Evolutionary conservation across 2,113 vertebrate species (phyloP), one percentile per base, ranked within the genome.

Genomic region (Ageneiosus marmoratus): DNA sequence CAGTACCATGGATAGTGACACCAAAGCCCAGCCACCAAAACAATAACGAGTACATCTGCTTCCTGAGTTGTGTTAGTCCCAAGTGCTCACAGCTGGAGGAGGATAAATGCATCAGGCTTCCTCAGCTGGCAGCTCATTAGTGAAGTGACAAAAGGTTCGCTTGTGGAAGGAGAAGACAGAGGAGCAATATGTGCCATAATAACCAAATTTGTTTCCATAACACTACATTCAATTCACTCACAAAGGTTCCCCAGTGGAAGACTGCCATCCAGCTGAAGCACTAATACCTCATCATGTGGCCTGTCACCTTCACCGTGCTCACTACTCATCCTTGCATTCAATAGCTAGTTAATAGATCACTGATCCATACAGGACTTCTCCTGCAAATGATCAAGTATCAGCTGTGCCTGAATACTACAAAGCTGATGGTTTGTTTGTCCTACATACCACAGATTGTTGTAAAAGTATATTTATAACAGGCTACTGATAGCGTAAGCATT

Each of bases 11-110:
- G 55, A 78, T 34, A 78, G 55, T 55, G 34, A 18, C 34, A 3
- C 34, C 22, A 60, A 24, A 41, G 73, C 34, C 22, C 37, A 44
- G 34, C 55, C 53, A 78, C 55, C 37, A 60, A 46, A 78, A 60
- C 34, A 78, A 78, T 60, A 60, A 56, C 34, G 27, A 78, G 76
- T 78, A 58, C 75, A 77, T 77, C 51, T 58, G 75, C 75, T 77
- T 78, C 76, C 76, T 78, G 53, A 44, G 56, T 46, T 58, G 56
- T 46, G 56, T 46, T 78, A 44, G 60, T 78, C 55, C 73, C 37
- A 27, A 78, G 24, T 78, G 76, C 56, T 78, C 56, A 78, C 37
- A 78, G 55, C 53, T 58, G 76, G 76, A 78, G 7, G 24, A 8
- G 2, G 56, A 78, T 60, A 78, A 78, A 24, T 78, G 37, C 55